These are phyloP conservation scores for Melanostigma gelatinosum DNA, from an alignment of 2,113 vertebrate species.

Conservation along the genomic window DNA sequence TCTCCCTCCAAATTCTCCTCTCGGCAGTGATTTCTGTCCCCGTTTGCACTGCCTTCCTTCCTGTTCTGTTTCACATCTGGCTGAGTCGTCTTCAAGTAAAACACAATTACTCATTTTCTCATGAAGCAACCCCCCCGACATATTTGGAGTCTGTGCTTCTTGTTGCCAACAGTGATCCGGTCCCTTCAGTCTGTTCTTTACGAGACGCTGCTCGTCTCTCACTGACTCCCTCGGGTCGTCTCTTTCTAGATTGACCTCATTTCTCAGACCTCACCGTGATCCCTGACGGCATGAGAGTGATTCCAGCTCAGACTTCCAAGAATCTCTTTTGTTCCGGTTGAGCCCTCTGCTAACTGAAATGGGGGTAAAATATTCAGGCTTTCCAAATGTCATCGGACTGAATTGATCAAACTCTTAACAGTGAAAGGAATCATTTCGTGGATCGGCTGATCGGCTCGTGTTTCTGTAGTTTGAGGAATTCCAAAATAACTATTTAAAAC, in stretches of 20 bases:
- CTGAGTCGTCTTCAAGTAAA: slow-evolving; percentile 23
- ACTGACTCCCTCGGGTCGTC: background rate
- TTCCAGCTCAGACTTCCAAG: slow-evolving; percentile 4
- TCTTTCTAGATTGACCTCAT: slow-evolving; percentile 13
- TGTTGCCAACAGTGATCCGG: slow-evolving; percentile 10
- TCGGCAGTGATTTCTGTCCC: slow-evolving; percentile 17
- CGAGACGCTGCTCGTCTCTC: background rate
- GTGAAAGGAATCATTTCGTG: too few relatives aligned
- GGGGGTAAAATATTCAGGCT: too few relatives aligned
- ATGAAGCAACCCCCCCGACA: slow-evolving; percentile 12
- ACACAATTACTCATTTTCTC: slow-evolving; percentile 38
- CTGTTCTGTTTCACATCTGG: slow-evolving; percentile 61
- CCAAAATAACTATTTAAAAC: too few relatives aligned
- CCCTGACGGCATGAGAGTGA: background rate
- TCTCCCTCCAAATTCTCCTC: slow-evolving; percentile 18
- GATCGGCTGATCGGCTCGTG: too few relatives aligned
- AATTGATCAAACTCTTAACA: too few relatives aligned
- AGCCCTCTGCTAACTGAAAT: too few relatives aligned
- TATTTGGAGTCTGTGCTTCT: slow-evolving; percentile 2
- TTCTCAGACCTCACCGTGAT: slow-evolving; percentile 5
- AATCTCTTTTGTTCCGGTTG: slow-evolving; percentile 4
- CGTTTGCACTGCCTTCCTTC: slow-evolving; percentile 34
- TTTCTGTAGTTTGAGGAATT: too few relatives aligned
- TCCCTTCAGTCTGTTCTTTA: background rate
- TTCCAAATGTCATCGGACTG: too few relatives aligned